Percentiles rank a stretch among this genome's conserved stretches.
phyloP scores from a whole-genome alignment of 2,888 invertebrate species.

The Liposcelis brunnea region DNA sequence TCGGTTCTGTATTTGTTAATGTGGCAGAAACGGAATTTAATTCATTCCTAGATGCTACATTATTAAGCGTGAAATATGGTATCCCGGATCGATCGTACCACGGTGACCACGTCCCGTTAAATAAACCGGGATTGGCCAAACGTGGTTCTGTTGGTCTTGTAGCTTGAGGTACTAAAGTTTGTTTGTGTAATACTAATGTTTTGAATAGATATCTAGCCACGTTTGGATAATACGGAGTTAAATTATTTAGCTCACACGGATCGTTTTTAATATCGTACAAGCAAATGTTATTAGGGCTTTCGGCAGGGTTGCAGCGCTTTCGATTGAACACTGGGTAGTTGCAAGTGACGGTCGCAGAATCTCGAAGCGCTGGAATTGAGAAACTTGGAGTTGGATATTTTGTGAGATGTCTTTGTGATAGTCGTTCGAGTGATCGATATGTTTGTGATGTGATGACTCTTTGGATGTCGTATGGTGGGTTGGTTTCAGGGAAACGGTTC shows the following conservation, averaged over 20 bases:
- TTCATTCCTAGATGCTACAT: too few relatives aligned
- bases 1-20: too few relatives aligned
- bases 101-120: constrained; percentile 54
- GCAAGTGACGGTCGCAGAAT: constrained; percentile 27
- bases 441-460: constrained; percentile 27
- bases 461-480: constrained; percentile 26
- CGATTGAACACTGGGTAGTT: constrained; percentile 11
- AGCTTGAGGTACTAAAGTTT: constrained; percentile 34
- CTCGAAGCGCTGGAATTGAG: constrained; percentile 25
- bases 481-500: constrained; percentile 20
- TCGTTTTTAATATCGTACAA: constrained; percentile 60
- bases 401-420: constrained; percentile 15
- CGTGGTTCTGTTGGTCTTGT: constrained; percentile 34
- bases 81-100: constrained; percentile 27
- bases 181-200: constrained; percentile 32
- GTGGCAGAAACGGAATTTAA: too few relatives aligned
- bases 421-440: constrained; percentile 22
- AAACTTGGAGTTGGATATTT: constrained; percentile 22
- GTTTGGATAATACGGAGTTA: constrained; percentile 29
- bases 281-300: constrained; percentile 42
- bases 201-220: constrained; percentile 33
- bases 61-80: neutral
- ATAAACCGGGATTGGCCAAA: constrained; percentile 47
- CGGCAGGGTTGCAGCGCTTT: constrained; percentile 14
- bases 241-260: constrained; percentile 61